Evolutionary conservation across 2,888 invertebrate species (phyloP).

Genomic region (Drosophila heteroneura): DNA sequence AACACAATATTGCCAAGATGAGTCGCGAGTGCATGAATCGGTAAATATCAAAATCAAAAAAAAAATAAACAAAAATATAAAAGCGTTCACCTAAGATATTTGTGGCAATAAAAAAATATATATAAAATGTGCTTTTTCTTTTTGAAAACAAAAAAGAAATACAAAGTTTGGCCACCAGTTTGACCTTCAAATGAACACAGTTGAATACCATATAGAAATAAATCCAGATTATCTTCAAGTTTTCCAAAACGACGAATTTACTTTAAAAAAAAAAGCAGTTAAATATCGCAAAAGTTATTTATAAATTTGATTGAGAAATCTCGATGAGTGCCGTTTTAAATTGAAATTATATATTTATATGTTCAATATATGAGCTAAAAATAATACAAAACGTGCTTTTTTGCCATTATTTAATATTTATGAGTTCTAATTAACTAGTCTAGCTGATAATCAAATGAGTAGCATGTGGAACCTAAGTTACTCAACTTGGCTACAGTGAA

Average conservation of each 20-base stretch:
- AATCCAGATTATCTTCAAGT: background rate
- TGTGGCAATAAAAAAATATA: constrained; percentile 16
- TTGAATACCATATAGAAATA: background rate
- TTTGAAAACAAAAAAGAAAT: constrained; percentile 1
- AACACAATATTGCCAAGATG: constrained; percentile 40
- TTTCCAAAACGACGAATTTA: background rate
- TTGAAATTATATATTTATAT: background rate
- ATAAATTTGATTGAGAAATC: background rate
- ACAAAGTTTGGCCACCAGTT: constrained; percentile 9
- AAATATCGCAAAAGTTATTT: background rate
- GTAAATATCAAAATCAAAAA: constrained; percentile 36
- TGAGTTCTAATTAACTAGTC: background rate
- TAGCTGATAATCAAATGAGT: background rate
- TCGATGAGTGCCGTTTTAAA: background rate
- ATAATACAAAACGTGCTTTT: background rate
- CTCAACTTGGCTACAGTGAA: constrained; percentile 3
- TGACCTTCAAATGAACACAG: constrained; percentile 41
- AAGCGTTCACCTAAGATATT: background rate
- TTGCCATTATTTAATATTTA: background rate
- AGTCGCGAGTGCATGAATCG: constrained; percentile 50
- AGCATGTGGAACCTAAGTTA: background rate
- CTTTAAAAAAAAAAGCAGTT: background rate
- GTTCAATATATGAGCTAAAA: background rate
- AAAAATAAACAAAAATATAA: constrained; percentile 3
- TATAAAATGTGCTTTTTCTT: constrained; percentile 19